Evolutionary conservation across 2,888 invertebrate species (phyloP), one percentile per base, ranked within the genome.

Genomic region (Lochmaea capreae): DNA sequence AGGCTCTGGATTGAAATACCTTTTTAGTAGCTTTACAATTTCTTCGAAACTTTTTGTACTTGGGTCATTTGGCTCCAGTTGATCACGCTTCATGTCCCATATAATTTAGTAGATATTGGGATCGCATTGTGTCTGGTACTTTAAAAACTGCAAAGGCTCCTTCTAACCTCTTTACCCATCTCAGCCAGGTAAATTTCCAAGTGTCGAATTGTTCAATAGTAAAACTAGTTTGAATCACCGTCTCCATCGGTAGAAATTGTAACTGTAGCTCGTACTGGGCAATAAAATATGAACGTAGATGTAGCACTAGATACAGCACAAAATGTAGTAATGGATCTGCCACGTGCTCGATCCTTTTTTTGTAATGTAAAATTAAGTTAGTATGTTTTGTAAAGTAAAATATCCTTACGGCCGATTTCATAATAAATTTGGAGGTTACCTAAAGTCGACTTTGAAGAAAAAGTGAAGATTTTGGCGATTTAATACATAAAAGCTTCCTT

Each of bases 121-220:
- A 14, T 43, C 46, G 61, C 67, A 49, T 11, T 49, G 18, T 52
- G 9, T 4, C 46, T 49, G 11, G 11, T 14, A 49, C 11, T 11
- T 11, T 14, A 49, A 72, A 74, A 14, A 71, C 73, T 22, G 14
- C 59, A 52, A 76, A 74, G 49, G 72, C 74, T 10, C 66, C n/a
- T 76, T 76, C 68, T 46, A 78, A 62, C 11, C 68, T 65, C 72
- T 67, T 76, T 11, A 74, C 49, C 72, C 69, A 76, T 43, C 76
- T 16, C 18, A 62, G 46, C 12, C 57, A 75, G 49, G 66, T 73
- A 14, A 14, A 14, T 26, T 69, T 71, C 39, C 42, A 12, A 16
- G 46, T 2, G 58, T 71, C 61, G 16, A 26, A 76, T 2, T n/a
- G 63, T 65, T 76, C 65, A 10, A 76, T 76, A 6, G 71, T 18